phyloP scores from a whole-genome alignment of 2,888 invertebrate species.

The Scaptomyza tumidula region DNA sequence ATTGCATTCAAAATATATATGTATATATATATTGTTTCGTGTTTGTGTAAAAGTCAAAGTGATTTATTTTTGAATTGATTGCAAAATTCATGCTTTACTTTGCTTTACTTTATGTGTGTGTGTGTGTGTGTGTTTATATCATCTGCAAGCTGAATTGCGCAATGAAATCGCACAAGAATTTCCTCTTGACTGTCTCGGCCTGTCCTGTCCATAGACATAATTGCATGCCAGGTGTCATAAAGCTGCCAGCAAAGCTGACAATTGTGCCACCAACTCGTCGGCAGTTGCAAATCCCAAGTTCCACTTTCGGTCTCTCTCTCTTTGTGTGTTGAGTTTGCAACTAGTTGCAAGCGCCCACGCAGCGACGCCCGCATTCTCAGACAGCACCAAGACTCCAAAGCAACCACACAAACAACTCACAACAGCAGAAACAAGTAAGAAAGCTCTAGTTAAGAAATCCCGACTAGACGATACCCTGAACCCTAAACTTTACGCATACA shows the following conservation, averaged over 20 bases:
- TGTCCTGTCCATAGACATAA: constrained; percentile 46
- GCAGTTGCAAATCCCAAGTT: constrained; percentile 35
- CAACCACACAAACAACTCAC: background rate
- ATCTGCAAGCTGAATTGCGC: constrained; percentile 28
- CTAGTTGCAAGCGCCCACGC: constrained; percentile 46
- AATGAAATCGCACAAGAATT: constrained; percentile 40
- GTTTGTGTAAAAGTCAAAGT: background rate
- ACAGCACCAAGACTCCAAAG: constrained; percentile 40
- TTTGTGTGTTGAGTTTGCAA: constrained; percentile 10
- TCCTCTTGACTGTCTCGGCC: constrained; percentile 10
- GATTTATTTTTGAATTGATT: background rate
- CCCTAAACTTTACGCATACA: too few species aligned
- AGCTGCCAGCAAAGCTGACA: constrained; percentile 53
- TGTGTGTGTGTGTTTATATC: background rate
- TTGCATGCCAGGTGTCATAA: constrained; percentile 69
- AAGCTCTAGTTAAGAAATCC: too few species aligned
- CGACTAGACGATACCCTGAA: too few species aligned
- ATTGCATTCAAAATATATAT: too few species aligned
- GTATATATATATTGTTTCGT: background rate
- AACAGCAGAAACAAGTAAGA: background rate
- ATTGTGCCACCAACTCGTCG: constrained; percentile 39
- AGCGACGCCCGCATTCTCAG: constrained; percentile 64
- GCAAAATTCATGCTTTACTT: too few species aligned
- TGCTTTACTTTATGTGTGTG: too few species aligned
- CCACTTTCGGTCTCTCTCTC: constrained; percentile 43